These are phyloP conservation scores for Watsonalla cultraria DNA, from an alignment of 2,888 invertebrate species.

Conservation along the genomic window DNA sequence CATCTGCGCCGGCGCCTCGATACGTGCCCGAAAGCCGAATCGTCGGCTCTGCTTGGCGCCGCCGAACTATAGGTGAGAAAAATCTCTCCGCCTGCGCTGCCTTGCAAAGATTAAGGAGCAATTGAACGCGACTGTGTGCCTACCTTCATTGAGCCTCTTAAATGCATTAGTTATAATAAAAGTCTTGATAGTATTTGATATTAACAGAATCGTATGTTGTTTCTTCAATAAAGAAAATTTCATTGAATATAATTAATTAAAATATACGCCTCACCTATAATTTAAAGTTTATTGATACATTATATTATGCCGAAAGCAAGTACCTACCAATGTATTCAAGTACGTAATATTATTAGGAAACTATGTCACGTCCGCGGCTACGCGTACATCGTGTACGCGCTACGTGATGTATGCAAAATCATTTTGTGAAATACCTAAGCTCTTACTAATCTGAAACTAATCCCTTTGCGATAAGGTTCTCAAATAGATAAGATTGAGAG, in stretches of 20 bases:
- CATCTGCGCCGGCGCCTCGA: constrained; percentile 65
- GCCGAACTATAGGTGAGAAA: constrained; percentile 59
- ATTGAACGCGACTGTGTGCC: constrained; percentile 15
- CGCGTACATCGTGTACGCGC: no score
- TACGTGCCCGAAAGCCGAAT: constrained; percentile 25
- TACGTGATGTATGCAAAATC: background rate
- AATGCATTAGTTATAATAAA: constrained; percentile 9
- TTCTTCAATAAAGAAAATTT: no score
- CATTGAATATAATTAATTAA: no score
- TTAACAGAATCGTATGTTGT: no score
- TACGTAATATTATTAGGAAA: no score
- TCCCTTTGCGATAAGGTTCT: background rate
- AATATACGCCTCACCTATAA: no score
- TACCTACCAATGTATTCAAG: no score
- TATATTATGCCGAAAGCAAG: no score
- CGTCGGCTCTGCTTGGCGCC: constrained; percentile 48
- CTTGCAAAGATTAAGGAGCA: constrained; percentile 17
- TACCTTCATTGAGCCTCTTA: constrained; percentile 16
- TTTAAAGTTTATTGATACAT: no score
- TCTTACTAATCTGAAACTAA: background rate
- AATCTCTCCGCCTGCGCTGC: constrained; percentile 50
- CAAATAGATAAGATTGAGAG: background rate
- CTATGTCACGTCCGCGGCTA: no score
- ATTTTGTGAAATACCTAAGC: background rate
- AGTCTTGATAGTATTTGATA: no score